Percentiles rank a stretch among this genome's conserved stretches.
phyloP scores from a whole-genome alignment of 2,888 invertebrate genomes.

The Ichneumon xanthorius region DNA sequence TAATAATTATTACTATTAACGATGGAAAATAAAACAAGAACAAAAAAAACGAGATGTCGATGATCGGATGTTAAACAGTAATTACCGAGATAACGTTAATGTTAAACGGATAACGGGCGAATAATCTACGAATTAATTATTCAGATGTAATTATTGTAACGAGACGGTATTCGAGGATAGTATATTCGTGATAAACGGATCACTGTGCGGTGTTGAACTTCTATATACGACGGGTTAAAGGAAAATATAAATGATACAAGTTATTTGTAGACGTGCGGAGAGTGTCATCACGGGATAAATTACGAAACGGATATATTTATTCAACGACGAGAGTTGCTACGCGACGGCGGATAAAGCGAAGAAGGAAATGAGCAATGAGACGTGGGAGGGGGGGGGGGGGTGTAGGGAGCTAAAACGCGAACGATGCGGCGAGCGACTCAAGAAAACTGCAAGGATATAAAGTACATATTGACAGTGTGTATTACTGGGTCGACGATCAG shows the following conservation, averaged over 20 bases:
- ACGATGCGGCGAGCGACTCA: constrained; percentile 46
- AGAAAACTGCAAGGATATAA: constrained; percentile 53
- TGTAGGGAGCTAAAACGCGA: constrained; percentile 41
- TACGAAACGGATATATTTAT: constrained; percentile 48
- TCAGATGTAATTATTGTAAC: constrained; percentile 50
- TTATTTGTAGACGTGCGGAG: constrained; percentile 24
- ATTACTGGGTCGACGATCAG: constrained; percentile 64
- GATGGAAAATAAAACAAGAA: constrained; percentile 50
- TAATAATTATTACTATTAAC: constrained; percentile 60
- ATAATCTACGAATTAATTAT: constrained; percentile 52
- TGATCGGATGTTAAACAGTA: constrained; percentile 21
- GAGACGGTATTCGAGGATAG: constrained; percentile 16
- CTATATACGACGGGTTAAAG: constrained; percentile 18
- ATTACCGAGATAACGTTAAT: constrained; percentile 11
- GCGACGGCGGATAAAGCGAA: constrained; percentile 23
- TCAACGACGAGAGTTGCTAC: constrained; percentile 17
- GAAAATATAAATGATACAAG: constrained; percentile 12
- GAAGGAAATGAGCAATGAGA: constrained; percentile 27
- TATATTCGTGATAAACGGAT: constrained; percentile 24
- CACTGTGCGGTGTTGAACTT: constrained; percentile 13
- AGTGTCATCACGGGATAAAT: constrained; percentile 40
- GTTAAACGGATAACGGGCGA: constrained; percentile 39
- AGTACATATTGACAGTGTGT: constrained; percentile 66
- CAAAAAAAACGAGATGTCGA: constrained; percentile 12
- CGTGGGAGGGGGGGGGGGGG: constrained; percentile 28